Base-by-base conservation (phyloP, 2,888 invertebrate species). In the Neria commutata region DNA sequence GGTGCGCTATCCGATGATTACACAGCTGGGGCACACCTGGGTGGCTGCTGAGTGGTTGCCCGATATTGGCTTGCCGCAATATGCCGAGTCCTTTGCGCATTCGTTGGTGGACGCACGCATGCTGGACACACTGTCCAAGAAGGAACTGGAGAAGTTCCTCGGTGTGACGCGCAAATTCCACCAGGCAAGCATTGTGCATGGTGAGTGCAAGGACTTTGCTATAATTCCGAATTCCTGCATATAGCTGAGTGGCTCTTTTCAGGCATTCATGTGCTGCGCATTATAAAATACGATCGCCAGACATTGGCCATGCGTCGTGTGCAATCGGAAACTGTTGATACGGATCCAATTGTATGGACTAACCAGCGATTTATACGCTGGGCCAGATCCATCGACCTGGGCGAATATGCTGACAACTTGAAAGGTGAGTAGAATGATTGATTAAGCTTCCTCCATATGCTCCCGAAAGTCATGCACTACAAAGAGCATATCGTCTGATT, bases 301-400 rank as follows among this genome's bases (percentile, higher is more conserved):
- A 91, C 93, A 49, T 83, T 96, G 68, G 91, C 92, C 37, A 91
- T 95, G 71, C 85, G 95, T 68, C 86, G 95, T 69, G 89, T 92
- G 77, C 92, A 94, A 78, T 92, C 93, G 78, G 95, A 95, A 79
- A 90, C 89, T 70, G 88, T 91, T 60, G 92, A 94, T 78, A 90
- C 91, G 4, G 96, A 97, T 84, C 95, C 95, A 51, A 85, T 96
- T 69, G 95, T 97, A 54, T 97, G 97, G 97, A 95, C 95, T 71
- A 96, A 95, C 84, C 92, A 94, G 79, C 88, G 95, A 76, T 94
- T 96, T 81, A 91, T 95, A 73, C 89, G 93, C 77, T 97, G 96
- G 97, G 91, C 94, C 25, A 87, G 93, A 74, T 92, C 91, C 80
- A 95, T 97, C 78, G 95, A 97, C 84, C 86, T 97, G 74, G 90